Conservation (phyloP, 2,888 invertebrate species). For the Agriopis marginaria region DNA sequence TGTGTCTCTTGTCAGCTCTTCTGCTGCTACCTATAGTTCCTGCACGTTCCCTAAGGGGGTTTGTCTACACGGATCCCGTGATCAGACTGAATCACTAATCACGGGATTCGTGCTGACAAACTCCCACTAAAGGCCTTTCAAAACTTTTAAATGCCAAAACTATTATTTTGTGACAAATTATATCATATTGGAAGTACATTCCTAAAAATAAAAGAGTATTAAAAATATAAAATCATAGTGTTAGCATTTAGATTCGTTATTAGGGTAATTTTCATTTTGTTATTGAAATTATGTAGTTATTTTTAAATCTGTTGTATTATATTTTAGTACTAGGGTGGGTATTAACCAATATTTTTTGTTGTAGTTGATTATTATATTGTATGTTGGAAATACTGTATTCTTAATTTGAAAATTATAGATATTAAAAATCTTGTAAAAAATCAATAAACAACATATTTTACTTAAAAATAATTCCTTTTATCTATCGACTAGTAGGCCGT, state of each 20-base stretch:
- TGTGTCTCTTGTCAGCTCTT: no score
- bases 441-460: background rate
- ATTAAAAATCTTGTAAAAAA: conserved; percentile 8
- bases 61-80: no score
- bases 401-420: conserved; percentile 22
- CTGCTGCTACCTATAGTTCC: no score
- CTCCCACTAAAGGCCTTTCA: no score
- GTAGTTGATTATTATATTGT: conserved; percentile 21
- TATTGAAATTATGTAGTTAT: conserved; percentile 2
- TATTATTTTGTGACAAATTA: background rate
- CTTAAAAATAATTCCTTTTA: no score
- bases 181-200: background rate
- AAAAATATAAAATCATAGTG: conserved; percentile 1
- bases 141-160: background rate
- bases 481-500: no score
- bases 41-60: no score
- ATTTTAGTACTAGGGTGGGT: conserved; percentile 20
- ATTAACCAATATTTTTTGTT: conserved; percentile 19
- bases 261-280: conserved; percentile 9
- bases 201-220: background rate
- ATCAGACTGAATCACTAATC: no score
- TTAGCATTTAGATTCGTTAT: conserved; percentile 1
- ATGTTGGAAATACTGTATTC: conserved; percentile 25
- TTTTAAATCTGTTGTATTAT: conserved; percentile 33
- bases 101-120: no score